Evolutionary conservation across 2,888 invertebrate species (phyloP).

Genomic region (Blastobasis lacticolella): DNA sequence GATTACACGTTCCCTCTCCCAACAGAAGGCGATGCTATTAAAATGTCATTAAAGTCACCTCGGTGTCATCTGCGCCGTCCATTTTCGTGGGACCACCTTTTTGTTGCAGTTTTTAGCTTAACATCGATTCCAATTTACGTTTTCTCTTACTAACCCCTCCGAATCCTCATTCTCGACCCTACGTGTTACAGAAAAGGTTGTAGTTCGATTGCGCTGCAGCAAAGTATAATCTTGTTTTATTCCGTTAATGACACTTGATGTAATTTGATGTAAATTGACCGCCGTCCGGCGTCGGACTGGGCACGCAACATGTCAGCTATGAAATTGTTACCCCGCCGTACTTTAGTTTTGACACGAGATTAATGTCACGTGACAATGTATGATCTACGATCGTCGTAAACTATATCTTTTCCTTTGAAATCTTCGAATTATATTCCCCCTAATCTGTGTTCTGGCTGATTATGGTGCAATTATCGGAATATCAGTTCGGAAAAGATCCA

Average conservation of each 20-base stretch:
- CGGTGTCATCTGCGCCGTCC: conserved; percentile 64
- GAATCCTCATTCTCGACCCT: conserved; percentile 26
- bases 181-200: conserved; percentile 26
- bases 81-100: conserved; percentile 62
- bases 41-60: conserved; percentile 70
- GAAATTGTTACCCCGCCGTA: conserved; percentile 63
- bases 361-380: conserved; percentile 40
- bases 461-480: no score
- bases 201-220: conserved; percentile 17
- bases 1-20: conserved; percentile 59
- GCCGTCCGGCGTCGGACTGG: conserved; percentile 40
- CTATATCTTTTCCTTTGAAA: no score
- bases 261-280: conserved; percentile 71
- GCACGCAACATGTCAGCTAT: conserved; percentile 71
- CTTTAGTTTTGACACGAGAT: conserved; percentile 47
- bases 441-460: no score
- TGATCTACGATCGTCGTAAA: conserved; percentile 16
- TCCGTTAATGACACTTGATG: conserved; percentile 63
- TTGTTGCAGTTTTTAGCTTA: conserved; percentile 67
- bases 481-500: conserved; percentile 4
- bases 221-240: conserved; percentile 33
- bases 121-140: conserved; percentile 29
- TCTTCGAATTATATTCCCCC: no score
- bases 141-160: conserved; percentile 11
- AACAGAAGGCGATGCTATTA: conserved; percentile 68